Evolutionary conservation across 2,113 vertebrate genomes (phyloP), one percentile per base, ranked within the genome.

Genomic region (Engraulis encrasicolus): DNA sequence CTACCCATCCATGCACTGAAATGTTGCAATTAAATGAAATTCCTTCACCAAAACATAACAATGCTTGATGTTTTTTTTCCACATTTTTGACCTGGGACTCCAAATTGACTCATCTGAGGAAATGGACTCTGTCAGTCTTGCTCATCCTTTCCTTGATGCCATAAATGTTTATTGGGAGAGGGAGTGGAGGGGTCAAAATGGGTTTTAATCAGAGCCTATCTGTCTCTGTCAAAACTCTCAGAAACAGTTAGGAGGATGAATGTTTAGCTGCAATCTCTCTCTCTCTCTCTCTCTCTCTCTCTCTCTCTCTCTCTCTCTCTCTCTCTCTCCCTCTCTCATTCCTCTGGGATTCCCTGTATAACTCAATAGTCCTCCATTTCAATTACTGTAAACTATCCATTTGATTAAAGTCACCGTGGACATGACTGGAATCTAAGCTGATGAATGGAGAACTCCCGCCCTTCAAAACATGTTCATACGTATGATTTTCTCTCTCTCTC

Each of bases 361-460:
- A 85, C 71, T 87, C 40, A 87, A 84, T 85, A 81, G 12, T 49
- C 52, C 78, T 71, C 85, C 9, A 85, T 85, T 82, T 81, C 78
- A 86, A 78, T 86, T 84, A n/a, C n/a, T n/a, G n/a, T n/a, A 83
- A 82, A 74, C 71, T 15, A 84, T 81, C 38, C 80, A 84, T 87
- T 80, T 18, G 80, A 86, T 85, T 86, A 83, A 31, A 40, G 79
- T 66, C 31, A 6, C n/a, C 50, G 40, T 19, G 50, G 74, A 78
- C 71, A 71, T 58, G 45, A 83, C 18, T 78, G 82, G 78, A 74
- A 36, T 38, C 52, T 81, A 12, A 74, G 66, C 66, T 52, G 27
- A 54, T 49, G 86, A 27, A 84, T 23, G 77, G 84, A 61, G 17
- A 50, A 37, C 71, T 58, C 50, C 79, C 71, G 81, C 79, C 40